Evolutionary conservation across 1,140 invertebrate genomes (phyloP).

Genomic region (Drosophila equinoxialis): DNA sequence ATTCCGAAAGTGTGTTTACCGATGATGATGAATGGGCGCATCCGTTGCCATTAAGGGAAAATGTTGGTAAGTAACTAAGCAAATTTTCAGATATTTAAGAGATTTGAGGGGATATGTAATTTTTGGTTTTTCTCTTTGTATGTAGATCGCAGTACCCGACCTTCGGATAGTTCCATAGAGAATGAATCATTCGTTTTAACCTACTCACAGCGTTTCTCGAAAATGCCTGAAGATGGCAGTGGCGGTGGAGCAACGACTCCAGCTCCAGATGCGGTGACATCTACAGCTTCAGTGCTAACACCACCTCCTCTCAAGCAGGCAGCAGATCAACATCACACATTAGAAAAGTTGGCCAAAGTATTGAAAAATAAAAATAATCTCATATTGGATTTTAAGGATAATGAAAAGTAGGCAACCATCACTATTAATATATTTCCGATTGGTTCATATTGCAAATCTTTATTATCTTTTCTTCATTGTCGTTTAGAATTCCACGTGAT

Average conservation of each 20-base stretch:
- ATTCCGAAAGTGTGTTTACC: constrained; percentile 86
- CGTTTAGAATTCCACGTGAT: constrained; percentile 59
- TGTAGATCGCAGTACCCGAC: constrained; percentile 81
- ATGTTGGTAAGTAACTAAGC: constrained; percentile 61
- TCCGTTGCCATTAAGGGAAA: constrained; percentile 76
- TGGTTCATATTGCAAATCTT: too few species aligned
- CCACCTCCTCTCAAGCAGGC: constrained; percentile 17
- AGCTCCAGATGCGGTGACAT: constrained; percentile 19
- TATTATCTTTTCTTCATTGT: neutral
- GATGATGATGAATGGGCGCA: constrained; percentile 85
- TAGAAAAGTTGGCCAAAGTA: constrained; percentile 69
- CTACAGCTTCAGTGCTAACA: constrained; percentile 52
- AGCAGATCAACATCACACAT: constrained; percentile 56
- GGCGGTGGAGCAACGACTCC: constrained; percentile 32
- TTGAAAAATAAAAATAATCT: constrained; percentile 80
- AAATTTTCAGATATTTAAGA: too few species aligned
- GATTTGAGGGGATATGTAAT: neutral
- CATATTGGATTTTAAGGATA: constrained; percentile 78
- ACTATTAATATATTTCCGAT: too few species aligned
- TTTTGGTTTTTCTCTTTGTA: neutral
- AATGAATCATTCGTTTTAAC: constrained; percentile 85
- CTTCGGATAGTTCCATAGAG: constrained; percentile 85
- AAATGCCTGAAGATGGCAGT: constrained; percentile 82
- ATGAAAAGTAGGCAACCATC: constrained; percentile 64
- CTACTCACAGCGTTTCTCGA: constrained; percentile 85